These are phyloP conservation scores for Grus americana DNA, from an alignment of 2,113 vertebrate genomes.

Conservation along the genomic window DNA sequence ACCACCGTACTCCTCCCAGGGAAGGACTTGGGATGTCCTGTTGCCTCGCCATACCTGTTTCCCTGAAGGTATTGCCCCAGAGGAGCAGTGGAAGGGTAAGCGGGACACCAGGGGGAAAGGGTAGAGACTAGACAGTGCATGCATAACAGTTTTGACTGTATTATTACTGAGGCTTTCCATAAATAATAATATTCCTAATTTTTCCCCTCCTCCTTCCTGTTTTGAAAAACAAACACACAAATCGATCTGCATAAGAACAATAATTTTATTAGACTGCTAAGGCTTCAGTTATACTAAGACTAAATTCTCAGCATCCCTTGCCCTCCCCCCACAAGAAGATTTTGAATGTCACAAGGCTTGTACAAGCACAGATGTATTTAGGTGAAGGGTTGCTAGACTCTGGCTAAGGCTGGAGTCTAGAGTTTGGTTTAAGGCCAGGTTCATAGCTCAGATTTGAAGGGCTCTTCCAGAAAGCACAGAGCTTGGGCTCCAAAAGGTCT, in stretches of 20 bases:
- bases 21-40: neutral
- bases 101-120: neutral
- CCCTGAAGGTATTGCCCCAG: neutral
- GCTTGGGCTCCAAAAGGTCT: neutral
- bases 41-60: fast-evolving
- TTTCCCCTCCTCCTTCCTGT: neutral
- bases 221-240: neutral
- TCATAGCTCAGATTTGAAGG: neutral
- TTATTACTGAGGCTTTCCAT: neutral
- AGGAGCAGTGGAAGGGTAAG: neutral
- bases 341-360: neutral
- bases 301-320: neutral
- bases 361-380: neutral
- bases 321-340: neutral
- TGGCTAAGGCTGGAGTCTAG: neutral
- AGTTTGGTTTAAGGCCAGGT: neutral
- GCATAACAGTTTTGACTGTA: neutral
- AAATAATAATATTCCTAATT: neutral
- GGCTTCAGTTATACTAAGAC: neutral
- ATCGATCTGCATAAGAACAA: neutral
- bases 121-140: neutral
- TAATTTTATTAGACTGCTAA: neutral
- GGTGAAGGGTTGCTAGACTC: neutral
- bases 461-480: neutral
- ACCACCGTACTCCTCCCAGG: no score